Base-by-base conservation (phyloP, 1,140 invertebrate species). In the Drosophila chauvacae region DNA sequence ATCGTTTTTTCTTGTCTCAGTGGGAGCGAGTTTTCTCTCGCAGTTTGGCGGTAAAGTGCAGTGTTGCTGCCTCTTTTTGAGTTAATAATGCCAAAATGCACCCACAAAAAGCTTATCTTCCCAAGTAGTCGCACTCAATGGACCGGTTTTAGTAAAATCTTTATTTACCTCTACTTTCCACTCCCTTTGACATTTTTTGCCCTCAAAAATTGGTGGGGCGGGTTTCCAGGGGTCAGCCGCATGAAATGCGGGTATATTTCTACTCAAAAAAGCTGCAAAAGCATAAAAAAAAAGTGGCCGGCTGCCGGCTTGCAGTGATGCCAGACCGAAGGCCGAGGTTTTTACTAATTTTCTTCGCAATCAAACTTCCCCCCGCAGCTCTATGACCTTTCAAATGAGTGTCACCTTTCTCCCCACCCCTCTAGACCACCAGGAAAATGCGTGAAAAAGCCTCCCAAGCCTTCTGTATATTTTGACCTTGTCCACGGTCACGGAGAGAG, bases 11-110 rank as follows among this genome's bases (percentile, higher is more conserved):
- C 26, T 3, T n/a, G n/a, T 44, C 35, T 41, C 42, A 45, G 71
- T 39, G 72, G 60, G 33, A 61, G 39, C 44, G 7, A 51, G 35
- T 58, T 57, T 62, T 57, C 73, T 66, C 42, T 59, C 57, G 20
- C 20, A 56, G 35, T 39, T 56, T 56, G 53, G 53, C 53, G 53
- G 14, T 26, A 56, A 39, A 39, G 35, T 56, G 53, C 53, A 56
- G 53, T 56, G 53, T 56, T 56, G 53, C 53, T 56, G 53, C 20
- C 0, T 0, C 5, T 39, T 56, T 39, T 56, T n/a, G 4, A 0
- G 1, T 11, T 26, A 14, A 26, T 7, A 56, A 56, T 16, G 53
- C 20, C 20, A 56, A 39, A 26, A 6, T 37, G 20, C 33, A 37
- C 4, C 2, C 7, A 10, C 51, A 16, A 55, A 55, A 55, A 55